phyloP scores from a whole-genome alignment of 2,113 vertebrate species.

The Scomber colias region DNA sequence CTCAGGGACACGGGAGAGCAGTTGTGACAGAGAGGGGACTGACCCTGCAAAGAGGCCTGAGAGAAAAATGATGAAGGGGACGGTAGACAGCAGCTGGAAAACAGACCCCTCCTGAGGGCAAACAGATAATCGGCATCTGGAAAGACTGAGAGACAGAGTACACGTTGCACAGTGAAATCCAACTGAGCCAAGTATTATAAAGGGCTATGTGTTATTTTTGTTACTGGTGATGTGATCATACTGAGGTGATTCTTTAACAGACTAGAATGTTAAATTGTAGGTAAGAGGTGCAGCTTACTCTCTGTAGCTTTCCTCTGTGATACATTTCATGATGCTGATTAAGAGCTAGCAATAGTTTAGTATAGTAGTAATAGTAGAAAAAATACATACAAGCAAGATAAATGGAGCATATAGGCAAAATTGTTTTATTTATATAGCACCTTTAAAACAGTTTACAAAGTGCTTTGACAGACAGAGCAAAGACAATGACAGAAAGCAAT shows the following conservation, averaged over 20 bases:
- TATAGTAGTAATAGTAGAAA: no score
- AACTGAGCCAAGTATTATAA: neutral
- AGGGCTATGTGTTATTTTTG: neutral
- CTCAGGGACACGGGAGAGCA: conserved; percentile 23
- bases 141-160: conserved; percentile 13
- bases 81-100: conserved; percentile 41
- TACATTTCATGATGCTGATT: conserved; percentile 71
- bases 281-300: conserved; percentile 65
- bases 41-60: conserved; percentile 33
- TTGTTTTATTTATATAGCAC: no score
- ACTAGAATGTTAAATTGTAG: conserved; percentile 41
- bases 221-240: conserved; percentile 25
- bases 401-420: neutral
- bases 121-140: conserved; percentile 37
- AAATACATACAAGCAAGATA: neutral
- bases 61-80: conserved; percentile 22
- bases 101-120: conserved; percentile 18
- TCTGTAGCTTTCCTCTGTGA: conserved; percentile 11
- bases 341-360: neutral
- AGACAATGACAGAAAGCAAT: no score
- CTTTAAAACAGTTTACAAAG: no score
- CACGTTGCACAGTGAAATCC: neutral
- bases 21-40: conserved; percentile 21
- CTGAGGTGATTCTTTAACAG: conserved; percentile 2
- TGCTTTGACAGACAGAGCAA: no score